phyloP scores from a whole-genome alignment of 2,888 invertebrate genomes.

The Himalopsyche japonica region DNA sequence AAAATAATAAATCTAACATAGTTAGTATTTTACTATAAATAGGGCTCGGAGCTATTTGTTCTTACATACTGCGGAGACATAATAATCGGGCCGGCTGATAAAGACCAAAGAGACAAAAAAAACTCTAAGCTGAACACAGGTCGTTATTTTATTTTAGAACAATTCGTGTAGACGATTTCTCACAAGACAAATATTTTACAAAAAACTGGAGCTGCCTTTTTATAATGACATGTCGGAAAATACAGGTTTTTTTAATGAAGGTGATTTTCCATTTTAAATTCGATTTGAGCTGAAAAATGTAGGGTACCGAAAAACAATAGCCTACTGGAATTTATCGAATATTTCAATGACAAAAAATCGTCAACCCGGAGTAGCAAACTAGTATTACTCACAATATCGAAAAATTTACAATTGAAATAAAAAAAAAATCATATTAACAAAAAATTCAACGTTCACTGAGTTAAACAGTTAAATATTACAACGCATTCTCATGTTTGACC shows the following conservation, averaged over 20 bases:
- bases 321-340: not conserved
- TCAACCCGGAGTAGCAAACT: no score
- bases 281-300: not conserved
- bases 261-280: not conserved
- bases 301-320: not conserved
- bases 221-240: not conserved
- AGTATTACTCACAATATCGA: no score
- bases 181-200: conserved; percentile 1
- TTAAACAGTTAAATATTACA: no score
- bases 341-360: not conserved
- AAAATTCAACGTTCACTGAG: no score
- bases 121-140: not conserved
- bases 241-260: not conserved
- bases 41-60: not conserved
- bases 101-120: not conserved
- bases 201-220: not conserved
- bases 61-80: not conserved
- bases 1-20: not conserved
- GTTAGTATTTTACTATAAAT: not conserved
- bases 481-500: no score
- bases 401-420: no score
- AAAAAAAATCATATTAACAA: no score
- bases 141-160: not conserved
- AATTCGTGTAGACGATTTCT: not conserved
- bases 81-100: conserved; percentile 1